phyloP scores from a whole-genome alignment of 2,113 vertebrate genomes.

The Mustelus asterias region DNA sequence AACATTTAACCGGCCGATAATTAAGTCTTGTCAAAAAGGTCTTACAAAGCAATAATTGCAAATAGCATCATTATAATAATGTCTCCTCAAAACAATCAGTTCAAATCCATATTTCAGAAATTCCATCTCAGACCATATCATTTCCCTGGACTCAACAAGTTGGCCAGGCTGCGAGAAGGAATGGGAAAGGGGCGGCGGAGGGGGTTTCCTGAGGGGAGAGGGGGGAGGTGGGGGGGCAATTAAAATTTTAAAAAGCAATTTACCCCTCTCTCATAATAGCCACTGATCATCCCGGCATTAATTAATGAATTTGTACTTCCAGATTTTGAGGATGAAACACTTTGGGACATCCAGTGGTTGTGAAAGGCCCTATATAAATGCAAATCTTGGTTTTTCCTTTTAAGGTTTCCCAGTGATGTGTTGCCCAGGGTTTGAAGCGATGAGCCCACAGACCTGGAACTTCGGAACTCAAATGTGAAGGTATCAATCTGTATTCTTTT shows the following conservation, averaged over 20 bases:
- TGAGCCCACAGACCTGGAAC: not conserved
- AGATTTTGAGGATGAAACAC: not conserved
- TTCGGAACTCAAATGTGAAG: not conserved
- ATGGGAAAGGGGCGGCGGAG: no score
- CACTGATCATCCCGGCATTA: not conserved
- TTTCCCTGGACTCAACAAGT: not conserved
- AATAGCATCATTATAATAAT: slow-evolving; percentile 40
- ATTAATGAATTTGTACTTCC: not conserved
- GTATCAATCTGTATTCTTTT: not conserved
- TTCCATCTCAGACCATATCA: not conserved
- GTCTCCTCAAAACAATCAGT: slow-evolving; percentile 33
- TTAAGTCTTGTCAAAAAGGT: slow-evolving; percentile 91
- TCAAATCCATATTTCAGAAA: slow-evolving; percentile 22
- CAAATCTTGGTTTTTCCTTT: not conserved
- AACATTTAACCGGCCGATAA: slow-evolving; percentile 90
- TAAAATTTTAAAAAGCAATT: not conserved
- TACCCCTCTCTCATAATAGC: not conserved
- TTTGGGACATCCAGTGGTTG: not conserved
- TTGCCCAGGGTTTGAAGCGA: not conserved
- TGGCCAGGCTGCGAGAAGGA: not conserved
- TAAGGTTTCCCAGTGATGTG: not conserved
- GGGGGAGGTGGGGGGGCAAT: not conserved
- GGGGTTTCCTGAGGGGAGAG: no score
- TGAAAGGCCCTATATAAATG: not conserved
- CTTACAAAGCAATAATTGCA: slow-evolving; percentile 80